Evolutionary conservation across 2,888 invertebrate genomes (phyloP), one percentile per base, ranked within the genome.

Genomic region (Oxyscelio sp.): DNA sequence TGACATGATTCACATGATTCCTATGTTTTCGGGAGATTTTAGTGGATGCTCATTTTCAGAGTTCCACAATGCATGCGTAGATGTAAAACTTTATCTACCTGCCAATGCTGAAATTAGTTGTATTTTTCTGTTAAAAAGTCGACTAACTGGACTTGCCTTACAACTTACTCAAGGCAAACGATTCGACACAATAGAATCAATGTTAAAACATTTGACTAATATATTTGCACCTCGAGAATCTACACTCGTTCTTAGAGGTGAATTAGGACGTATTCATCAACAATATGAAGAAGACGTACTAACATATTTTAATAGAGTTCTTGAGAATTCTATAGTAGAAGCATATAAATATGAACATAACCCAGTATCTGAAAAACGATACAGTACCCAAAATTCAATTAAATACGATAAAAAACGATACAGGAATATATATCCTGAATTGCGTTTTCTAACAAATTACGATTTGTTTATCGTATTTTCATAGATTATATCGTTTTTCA

Each of bases 181-280:
- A n/a, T 65, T 50, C 11, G 13, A 17, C 5, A 65, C 22, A 3
- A 22, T 65, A 0, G 4, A 21, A 0, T 17, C 13, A 6, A 9
- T 65, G 4, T n/a, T 65, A n/a, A 11, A 19, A 1, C 4, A 13
- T 13, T 24, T 50, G 4, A 65, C 48, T n/a, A 13, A 11, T 13
- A 50, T 50, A 5, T 65, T 50, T 15, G 48, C 65, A 13, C 50
- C 48, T 13, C 48, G 65, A 3, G 31, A 65, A 22, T 61, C 61
- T 11, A 27, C 45, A 1, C 9, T 27, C 0, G 2, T 61, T 24
- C 27, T 61, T 5, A n/a, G 43, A 0, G 61, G 61, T 3, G 34
- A 65, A 34, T 6, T 65, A 5, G 65, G 34, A 2, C 19, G 34
- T 11, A 8, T 65, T 1, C 38, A 50, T 21, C 65, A 65, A 34